A percentile compares a stretch with the other conserved stretches of the same genome.
Conservation (phyloP, 2,113 vertebrate genomes). For the Chunga burmeisteri region DNA sequence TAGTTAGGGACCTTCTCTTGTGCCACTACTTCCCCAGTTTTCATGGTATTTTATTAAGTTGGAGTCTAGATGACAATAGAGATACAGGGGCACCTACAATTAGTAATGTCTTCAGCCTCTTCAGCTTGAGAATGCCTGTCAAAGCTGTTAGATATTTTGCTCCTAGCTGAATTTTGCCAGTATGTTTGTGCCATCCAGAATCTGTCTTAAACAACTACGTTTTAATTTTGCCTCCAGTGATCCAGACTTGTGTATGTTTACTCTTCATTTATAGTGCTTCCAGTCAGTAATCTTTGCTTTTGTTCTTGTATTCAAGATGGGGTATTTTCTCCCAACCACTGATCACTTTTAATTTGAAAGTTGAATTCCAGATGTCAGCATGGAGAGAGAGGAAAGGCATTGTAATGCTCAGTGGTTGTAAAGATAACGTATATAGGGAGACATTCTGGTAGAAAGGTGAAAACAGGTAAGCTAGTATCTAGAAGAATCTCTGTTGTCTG, state of each 20-base stretch:
- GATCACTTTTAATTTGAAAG: background rate
- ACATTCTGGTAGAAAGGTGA: background rate
- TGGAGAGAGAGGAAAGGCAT: background rate
- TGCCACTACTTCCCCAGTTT: background rate
- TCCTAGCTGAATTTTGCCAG: background rate
- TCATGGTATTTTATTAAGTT: background rate
- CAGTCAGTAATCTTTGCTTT: background rate
- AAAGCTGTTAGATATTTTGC: background rate
- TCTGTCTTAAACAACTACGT: background rate
- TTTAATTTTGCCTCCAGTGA: background rate
- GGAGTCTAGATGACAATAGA: background rate
- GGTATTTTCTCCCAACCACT: background rate
- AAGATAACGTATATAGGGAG: background rate
- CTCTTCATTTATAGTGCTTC: background rate
- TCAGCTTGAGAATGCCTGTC: background rate
- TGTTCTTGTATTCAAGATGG: rapidly evolving
- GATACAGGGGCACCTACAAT: background rate
- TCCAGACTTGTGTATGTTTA: background rate
- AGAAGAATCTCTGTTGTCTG: background rate
- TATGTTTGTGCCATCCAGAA: background rate
- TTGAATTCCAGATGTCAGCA: background rate
- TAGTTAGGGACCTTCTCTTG: background rate
- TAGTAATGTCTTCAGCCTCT: background rate
- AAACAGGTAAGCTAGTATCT: background rate
- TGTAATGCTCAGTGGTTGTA: background rate